A percentile compares a stretch with the other conserved stretches of the same genome.
phyloP scores from a whole-genome alignment of 92 coral and sea anemone species.

The Epizoanthus rinbou region DNA sequence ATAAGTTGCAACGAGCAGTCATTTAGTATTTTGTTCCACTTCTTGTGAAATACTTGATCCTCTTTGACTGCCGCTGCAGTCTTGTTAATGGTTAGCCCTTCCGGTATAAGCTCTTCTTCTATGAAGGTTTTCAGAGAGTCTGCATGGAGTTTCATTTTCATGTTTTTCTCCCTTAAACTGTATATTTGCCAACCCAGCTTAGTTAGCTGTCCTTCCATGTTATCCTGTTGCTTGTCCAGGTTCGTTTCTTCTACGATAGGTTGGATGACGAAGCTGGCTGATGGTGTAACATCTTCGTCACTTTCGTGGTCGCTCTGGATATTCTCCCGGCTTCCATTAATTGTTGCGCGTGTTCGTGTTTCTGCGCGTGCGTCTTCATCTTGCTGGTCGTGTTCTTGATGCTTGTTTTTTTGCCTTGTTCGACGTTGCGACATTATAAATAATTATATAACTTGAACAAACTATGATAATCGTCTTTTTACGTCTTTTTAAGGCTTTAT shows the following conservation, averaged over 20 bases:
- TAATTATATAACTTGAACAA: slow-evolving; percentile 1
- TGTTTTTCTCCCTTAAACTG: slow-evolving; percentile 11
- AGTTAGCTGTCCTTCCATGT: not conserved
- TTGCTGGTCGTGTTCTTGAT: not conserved
- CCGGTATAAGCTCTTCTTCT: not conserved
- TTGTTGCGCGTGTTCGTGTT: not conserved
- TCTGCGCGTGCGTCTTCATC: not conserved
- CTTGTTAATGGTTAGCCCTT: not conserved
- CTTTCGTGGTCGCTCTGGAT: slow-evolving; percentile 14
- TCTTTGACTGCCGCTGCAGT: not conserved
- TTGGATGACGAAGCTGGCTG: slow-evolving; percentile 8
- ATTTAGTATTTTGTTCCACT: slow-evolving; percentile 7
- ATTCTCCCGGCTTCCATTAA: not conserved
- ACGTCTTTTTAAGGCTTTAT: too few species aligned
- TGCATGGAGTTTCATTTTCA: slow-evolving; percentile 9
- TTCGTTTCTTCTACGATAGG: too few species aligned
- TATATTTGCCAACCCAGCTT: not conserved
- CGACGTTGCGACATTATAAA: not conserved
- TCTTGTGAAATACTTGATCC: slow-evolving; percentile 2
- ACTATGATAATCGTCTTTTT: too few species aligned
- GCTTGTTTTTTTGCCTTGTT: not conserved
- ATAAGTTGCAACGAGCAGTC: slow-evolving; percentile 31
- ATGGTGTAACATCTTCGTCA: slow-evolving; percentile 15
- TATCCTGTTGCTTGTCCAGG: too few species aligned
- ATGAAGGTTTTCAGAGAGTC: slow-evolving; percentile 19